Base-by-base conservation (phyloP, 92 coral and sea anemone species). In the Paramuricea clavata region DNA sequence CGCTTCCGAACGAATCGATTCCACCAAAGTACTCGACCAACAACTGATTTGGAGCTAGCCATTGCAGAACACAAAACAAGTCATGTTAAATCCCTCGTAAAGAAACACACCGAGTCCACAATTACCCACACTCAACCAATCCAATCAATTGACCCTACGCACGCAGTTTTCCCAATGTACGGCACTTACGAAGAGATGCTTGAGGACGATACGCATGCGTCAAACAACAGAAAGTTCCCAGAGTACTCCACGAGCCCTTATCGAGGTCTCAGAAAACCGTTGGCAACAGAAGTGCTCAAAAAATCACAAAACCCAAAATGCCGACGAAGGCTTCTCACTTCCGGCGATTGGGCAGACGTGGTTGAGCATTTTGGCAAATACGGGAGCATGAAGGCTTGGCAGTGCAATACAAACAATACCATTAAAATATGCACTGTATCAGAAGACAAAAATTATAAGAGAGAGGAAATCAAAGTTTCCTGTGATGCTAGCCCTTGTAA, bases 181-280 rank as follows among this genome's bases (percentile, higher is more conserved):
- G 21, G 28, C 1, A 65, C 72, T 1, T 65, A 28, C 13, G 81
- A 74, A 28, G 52, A 50, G 1, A 74, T 74, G 80, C 39, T 74
- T 21, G 19, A 42, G 57, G 59, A 74, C 16, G 71, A 47, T 17
- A 22, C 76, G 28, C 59, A 21, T 27, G 81, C 34, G 77, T 25
- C 71, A 23, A 74, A 54, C 28, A 83, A 49, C 36, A 76, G 81
- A 33, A 72, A 74, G 36, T 86, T 79, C 81, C 93, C 93, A 8
- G 87, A 44, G 0, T 69, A 86, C 54, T 60, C 68, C 5, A 27
- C 71, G 30, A 86, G 93, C 59, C 90, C 90, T 39, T 81, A 70
- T 36, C 80, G 69, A 49, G 93, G 93, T 30, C 25, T 86, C 19
- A 72, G 85, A 62, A 90, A 86, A 82, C 61, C 59, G 11, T 8